phyloP scores from a whole-genome alignment of 2,113 vertebrate genomes.

The Triplophysa siluroides region DNA sequence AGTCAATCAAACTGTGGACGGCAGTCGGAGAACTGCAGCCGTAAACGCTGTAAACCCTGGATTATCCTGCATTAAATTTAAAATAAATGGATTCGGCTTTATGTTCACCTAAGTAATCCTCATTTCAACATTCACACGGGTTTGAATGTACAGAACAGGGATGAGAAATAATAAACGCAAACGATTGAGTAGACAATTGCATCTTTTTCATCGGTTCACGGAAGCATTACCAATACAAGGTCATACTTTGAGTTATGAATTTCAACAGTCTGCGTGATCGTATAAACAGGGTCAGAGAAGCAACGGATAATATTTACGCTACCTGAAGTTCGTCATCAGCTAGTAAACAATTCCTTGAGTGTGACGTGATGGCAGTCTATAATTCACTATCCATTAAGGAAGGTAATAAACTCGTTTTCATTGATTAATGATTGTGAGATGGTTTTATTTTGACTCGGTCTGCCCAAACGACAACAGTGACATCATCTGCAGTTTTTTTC shows the following conservation, averaged over 20 bases:
- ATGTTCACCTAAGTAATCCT: conserved; percentile 8
- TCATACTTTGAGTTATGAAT: neutral
- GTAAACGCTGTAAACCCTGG: conserved; percentile 16
- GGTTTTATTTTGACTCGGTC: conserved; percentile 70
- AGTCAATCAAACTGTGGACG: conserved; percentile 9
- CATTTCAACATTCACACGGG: conserved; percentile 24
- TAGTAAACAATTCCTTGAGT: conserved; percentile 63
- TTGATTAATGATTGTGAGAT: conserved; percentile 70
- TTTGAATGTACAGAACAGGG: neutral
- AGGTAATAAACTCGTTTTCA: conserved; percentile 70
- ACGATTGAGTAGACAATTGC: neutral
- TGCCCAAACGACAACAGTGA: conserved; percentile 72
- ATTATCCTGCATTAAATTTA: conserved; percentile 25
- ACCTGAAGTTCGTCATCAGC: conserved; percentile 57
- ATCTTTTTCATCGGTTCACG: neutral
- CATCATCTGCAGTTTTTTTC: conserved; percentile 77
- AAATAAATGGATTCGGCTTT: conserved; percentile 24
- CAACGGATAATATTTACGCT: conserved; percentile 66
- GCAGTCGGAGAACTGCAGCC: conserved; percentile 48
- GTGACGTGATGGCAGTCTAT: conserved; percentile 62
- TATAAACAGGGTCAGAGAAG: conserved; percentile 24
- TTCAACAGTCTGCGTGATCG: neutral
- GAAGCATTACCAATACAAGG: neutral
- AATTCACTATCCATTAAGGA: conserved; percentile 75
- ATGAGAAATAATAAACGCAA: neutral